Evolutionary conservation across 2,797 vertebrate species (phyloP), one percentile per base, ranked within the genome.

Genomic region (Falco columbarius): DNA sequence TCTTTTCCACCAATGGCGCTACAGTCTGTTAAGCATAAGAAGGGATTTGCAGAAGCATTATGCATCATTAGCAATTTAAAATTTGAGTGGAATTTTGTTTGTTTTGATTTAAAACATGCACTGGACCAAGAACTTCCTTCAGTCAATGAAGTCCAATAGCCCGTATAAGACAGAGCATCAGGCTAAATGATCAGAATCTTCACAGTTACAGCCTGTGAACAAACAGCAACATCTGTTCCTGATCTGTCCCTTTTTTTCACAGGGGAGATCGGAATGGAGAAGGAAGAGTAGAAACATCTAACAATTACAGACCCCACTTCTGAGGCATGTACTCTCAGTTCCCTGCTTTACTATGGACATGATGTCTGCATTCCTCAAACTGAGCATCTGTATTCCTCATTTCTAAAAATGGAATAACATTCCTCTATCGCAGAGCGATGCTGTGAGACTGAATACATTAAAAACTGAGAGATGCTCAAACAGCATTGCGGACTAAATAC

Each of bases 191-290:
- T 77, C 56, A 76, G 47, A 92, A 76, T 85, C 66, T 93, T 81
- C 89, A 70, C 71, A 82, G 84, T 61, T 82, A 74, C 72, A 91
- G 81, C 59, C 89, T 82, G 77, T 76, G 86, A 97, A 85, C 88
- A 94, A 89, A 95, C 90, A 94, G 93, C 77, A 95, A 67, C 94
- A 93, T 90, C 95, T 96, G 90, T 9, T 91, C 81, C 67, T 95
- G 74, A 93, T 95, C 91, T 83, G 75, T 93, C 81, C 93, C 85
- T 36, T 59, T 36, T 36, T 93, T 90, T 59, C 90, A 83, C 66
- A 73, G 84, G 52, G 82, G 81, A 55, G 61, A 87, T 30, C 17
- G 65, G 32, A 54, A 83, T 4, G 23, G 90, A 89, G 84, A 85
- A 81, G 81, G 32, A 81, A 92, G 44, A 84, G 80, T 23, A 92